Conservation (phyloP, 2,113 vertebrate species). For the Bos indicus region DNA sequence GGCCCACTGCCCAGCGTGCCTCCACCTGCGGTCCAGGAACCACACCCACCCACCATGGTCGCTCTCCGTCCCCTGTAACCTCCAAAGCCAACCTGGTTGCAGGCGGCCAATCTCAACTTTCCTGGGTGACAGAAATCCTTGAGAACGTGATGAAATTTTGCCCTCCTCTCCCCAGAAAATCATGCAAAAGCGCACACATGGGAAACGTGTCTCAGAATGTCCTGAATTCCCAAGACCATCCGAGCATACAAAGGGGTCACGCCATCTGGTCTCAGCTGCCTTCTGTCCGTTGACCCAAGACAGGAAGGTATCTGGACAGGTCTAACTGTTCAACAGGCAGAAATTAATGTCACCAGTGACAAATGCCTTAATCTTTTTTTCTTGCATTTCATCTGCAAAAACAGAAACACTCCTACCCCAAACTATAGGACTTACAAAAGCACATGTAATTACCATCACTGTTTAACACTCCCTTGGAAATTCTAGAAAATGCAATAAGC, state of each 20-base stretch:
- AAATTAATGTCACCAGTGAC: neutral
- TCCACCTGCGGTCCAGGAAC: no score
- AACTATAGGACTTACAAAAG: neutral
- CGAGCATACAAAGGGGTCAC: neutral
- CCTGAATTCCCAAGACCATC: neutral
- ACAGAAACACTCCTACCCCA: neutral
- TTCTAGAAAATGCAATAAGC: neutral
- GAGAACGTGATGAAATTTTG: no score
- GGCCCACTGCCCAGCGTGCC: neutral
- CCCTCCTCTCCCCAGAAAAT: neutral
- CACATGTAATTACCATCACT: neutral
- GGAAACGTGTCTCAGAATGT: neutral
- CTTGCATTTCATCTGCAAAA: conserved; percentile 69
- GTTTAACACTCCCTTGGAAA: neutral
- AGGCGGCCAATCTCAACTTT: accelerated
- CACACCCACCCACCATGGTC: accelerated
- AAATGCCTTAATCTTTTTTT: neutral
- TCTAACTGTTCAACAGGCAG: accelerated
- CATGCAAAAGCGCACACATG: neutral
- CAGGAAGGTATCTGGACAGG: neutral
- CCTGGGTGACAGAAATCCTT: neutral
- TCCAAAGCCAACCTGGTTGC: neutral
- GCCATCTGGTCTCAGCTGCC: neutral
- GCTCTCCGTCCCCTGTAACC: neutral
- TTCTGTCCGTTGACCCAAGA: accelerated